A percentile compares a stretch with the other conserved stretches of the same genome.
phyloP scores from a whole-genome alignment of 2,113 vertebrate species.

The Axis porcinus region DNA sequence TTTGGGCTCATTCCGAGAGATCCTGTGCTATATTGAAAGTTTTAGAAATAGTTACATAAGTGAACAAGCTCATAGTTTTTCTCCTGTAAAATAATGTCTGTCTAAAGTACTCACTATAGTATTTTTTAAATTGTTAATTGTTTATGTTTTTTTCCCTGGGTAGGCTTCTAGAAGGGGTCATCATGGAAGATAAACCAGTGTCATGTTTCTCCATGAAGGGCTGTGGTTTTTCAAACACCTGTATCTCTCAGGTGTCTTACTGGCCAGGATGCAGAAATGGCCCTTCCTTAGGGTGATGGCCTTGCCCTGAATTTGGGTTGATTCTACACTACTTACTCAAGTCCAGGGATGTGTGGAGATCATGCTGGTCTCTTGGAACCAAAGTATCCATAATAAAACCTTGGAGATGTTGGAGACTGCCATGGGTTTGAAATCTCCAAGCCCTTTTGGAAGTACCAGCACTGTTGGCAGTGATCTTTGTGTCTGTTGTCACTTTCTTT shows the following conservation, averaged over 20 bases:
- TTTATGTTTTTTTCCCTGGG: background rate
- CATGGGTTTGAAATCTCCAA: background rate
- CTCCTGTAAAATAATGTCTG: background rate
- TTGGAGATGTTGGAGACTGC: background rate
- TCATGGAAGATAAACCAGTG: background rate
- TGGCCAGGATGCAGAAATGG: background rate
- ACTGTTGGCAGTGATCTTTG: background rate
- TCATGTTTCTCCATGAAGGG: background rate
- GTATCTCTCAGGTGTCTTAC: background rate
- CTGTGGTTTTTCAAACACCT: background rate
- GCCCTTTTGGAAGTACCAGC: background rate
- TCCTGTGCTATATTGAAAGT: background rate
- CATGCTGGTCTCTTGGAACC: background rate
- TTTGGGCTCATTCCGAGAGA: slow-evolving; percentile 30
- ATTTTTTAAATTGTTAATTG: background rate
- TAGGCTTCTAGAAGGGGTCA: background rate
- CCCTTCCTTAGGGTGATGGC: background rate
- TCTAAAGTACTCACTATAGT: background rate
- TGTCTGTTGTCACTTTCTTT: background rate
- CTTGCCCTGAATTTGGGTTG: background rate
- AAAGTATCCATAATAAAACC: background rate
- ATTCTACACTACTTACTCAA: background rate
- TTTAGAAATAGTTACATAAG: slow-evolving; percentile 5
- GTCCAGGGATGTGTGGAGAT: background rate
- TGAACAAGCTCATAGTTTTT: background rate